Evolutionary conservation across 2,113 vertebrate species (phyloP).

Genomic region (Myiopsitta monachus): DNA sequence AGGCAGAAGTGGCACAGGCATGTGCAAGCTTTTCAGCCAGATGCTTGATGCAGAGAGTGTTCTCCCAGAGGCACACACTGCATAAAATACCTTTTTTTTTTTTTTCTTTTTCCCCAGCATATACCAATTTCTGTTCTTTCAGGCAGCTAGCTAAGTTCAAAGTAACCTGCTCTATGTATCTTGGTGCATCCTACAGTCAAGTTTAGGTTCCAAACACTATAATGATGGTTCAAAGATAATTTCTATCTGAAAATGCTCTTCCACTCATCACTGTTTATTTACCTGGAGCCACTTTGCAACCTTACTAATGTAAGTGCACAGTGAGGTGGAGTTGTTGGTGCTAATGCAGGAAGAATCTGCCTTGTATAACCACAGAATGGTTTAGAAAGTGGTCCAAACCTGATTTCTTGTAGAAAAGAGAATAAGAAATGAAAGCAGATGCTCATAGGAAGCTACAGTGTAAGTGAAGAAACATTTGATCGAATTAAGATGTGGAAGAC

Average conservation of each 20-base stretch:
- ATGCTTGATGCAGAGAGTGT: background rate
- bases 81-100: background rate
- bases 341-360: constrained; percentile 5
- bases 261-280: background rate
- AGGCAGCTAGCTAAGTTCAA: background rate
- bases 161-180: background rate
- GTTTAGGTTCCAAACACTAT: background rate
- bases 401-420: background rate
- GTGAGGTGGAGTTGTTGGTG: background rate
- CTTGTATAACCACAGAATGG: background rate
- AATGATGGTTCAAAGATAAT: background rate
- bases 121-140: too few relatives aligned
- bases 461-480: background rate
- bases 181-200: too few relatives aligned
- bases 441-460: background rate
- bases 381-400: background rate
- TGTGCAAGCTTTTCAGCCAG: fast-evolving
- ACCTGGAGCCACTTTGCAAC: background rate
- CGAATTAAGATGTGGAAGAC: background rate
- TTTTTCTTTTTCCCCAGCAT: too few relatives aligned
- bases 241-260: background rate
- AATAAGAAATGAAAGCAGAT: background rate
- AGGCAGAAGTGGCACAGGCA: background rate
- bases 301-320: background rate
- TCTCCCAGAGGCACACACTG: background rate